Evolutionary conservation across 2,113 vertebrate genomes (phyloP), one percentile per base, ranked within the genome.

Genomic region (Cebidichthys violaceus): DNA sequence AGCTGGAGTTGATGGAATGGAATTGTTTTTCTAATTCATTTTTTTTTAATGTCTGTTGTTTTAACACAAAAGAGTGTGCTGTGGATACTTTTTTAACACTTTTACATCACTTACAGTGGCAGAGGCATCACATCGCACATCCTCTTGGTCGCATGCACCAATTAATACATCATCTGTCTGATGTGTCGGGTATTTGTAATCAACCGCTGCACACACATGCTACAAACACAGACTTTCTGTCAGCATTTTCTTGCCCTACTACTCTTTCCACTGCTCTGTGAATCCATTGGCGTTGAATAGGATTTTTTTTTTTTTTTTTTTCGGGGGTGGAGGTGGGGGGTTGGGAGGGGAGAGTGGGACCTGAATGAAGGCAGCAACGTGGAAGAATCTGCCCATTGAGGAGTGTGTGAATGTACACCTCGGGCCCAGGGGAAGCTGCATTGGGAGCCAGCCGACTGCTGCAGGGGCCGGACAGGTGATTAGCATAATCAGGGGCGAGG

Each of bases 341-440:
- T 61, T 69, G 54, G 70, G 81, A 72, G 79, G 72, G 80, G 85
- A 64, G 84, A 86, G 96, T 95, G 94, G 93, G 95, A 94, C 91
- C 94, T 99, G 97, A 99, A 99, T 99, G 97, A 98, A 98, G 96
- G 96, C 97, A 99, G 97, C 96, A 99, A 97, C 95, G 97, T 99
- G 98, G 98, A 99, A 99, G 97, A 99, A 99, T 99, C 97, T 97
- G 97, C 95, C 97, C 96, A 97, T 99, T 99, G 97, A 99, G 93
- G 90, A 92, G 94, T 91, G 83, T 96, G 97, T 99, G 97, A 99
- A 98, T 99, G 97, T 99, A 98, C 98, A 99, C 97, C 97, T 98
- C 97, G 96, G 94, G 96, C 97, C 96, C 96, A 96, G 96, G 96
- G 96, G 96, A 97, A 97, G 96, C 97, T 95, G 96, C 94, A 98